Percentiles rank a stretch among this genome's conserved stretches.
Evolutionary conservation across 2,797 vertebrate genomes (phyloP).

Genomic region (Pelodytes ibericus): DNA sequence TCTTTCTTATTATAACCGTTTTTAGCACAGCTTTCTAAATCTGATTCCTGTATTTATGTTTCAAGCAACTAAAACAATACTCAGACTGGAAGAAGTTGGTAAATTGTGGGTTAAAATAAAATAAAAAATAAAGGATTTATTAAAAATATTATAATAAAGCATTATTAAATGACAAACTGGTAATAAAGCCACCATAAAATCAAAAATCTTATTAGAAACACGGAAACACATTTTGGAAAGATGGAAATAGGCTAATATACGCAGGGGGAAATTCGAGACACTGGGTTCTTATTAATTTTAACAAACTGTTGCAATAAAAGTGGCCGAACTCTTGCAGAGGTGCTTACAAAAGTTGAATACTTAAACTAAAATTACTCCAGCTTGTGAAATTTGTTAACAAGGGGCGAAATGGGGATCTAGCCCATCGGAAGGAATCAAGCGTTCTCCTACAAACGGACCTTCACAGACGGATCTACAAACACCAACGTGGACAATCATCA

Average conservation of each 20-base stretch:
- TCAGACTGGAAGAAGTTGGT: too few species aligned
- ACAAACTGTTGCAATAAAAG: slow-evolving; percentile 24
- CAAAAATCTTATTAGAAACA: slow-evolving; percentile 26
- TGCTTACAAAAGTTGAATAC: slow-evolving; percentile 7
- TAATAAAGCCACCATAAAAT: slow-evolving; percentile 7
- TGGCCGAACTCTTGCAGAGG: slow-evolving; percentile 21
- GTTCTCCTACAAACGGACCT: too few species aligned
- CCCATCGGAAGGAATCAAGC: too few species aligned
- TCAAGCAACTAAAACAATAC: too few species aligned
- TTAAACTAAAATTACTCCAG: slow-evolving; percentile 37
- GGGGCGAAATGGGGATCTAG: too few species aligned
- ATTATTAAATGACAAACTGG: neutral
- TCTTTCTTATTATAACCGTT: too few species aligned
- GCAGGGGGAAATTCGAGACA: slow-evolving; percentile 36
- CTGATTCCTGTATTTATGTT: too few species aligned
- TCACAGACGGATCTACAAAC: too few species aligned
- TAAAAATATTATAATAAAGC: neutral
- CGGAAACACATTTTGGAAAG: slow-evolving; percentile 7
- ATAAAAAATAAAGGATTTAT: neutral
- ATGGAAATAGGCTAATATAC: slow-evolving; percentile 31
- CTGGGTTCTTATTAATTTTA: slow-evolving; percentile 29
- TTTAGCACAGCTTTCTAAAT: too few species aligned
- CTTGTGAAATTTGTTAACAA: slow-evolving; percentile 39
- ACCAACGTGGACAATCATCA: too few species aligned
- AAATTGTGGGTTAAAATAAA: too few species aligned